Evolutionary conservation across 2,113 vertebrate genomes (phyloP), one percentile per base, ranked within the genome.

Genomic region (Aspiorhynchus laticeps): DNA sequence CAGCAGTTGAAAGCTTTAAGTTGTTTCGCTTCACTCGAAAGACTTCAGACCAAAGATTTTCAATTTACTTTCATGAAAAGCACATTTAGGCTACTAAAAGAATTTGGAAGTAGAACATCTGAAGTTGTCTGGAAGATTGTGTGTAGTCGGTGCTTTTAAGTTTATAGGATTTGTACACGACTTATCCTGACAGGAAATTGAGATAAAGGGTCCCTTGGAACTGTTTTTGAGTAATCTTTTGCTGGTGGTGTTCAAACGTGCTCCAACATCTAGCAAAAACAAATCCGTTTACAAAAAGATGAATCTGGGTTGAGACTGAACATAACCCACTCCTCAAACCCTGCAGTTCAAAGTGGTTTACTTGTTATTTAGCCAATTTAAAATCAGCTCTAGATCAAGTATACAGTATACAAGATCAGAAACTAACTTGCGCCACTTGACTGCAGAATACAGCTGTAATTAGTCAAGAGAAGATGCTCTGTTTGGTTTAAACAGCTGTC

Each of bases 401-500:
- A n/a, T 28, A 53, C 2, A 7, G 26, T 51, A 28, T 43, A 81
- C 59, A 10, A n/a, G 77, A 31, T 41, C 36, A 9, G 11, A 61
- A 61, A 10, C 28, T 12, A 63, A 4, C 12, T 80, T 21, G 24
- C 11, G 21, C 56, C 14, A 63, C 79, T 63, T 65, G 79, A 81
- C 61, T 67, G 41, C 46, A 11, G 28, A 81, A 81, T 28, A 26
- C 33, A 48, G 61, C 53, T 26, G 43, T 53, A 75, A 26, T 80
- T 78, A 75, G 26, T 33, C 31, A 80, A 9, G 36, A 48, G 12
- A 82, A 76, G 74, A 73, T 73, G 7, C 14, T 17, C 14, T 75
- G 61, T 71, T 56, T 24, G 86, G 80, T 87, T 86, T 69, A 56
- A 77, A 85, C 88, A 84, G 81, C 81, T 89, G 88, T 21, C 28